Evolutionary conservation across 2,113 vertebrate genomes (phyloP), one percentile per base, ranked within the genome.

Genomic region (Festucalex cinctus): DNA sequence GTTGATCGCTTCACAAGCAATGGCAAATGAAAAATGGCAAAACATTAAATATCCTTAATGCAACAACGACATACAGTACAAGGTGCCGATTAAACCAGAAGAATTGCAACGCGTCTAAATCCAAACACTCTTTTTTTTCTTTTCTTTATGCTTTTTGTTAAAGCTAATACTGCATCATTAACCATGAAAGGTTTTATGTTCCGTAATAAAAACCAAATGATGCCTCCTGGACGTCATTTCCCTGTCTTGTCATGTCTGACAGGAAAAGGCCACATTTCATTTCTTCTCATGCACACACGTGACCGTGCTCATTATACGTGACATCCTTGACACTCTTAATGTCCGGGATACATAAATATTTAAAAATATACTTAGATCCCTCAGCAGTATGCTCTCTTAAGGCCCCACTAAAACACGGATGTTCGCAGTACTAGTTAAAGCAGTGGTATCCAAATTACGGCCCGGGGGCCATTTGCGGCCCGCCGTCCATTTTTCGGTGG

Each of bases 121-220:
- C 7, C 2, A 57, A 57, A 8, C 54, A 32, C 6, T 32, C 8
- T 32, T 57, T 57, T 7, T 16, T 19, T 20, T 75, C 8, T 53
- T 12, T 76, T 61, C 22, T 28, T 69, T 79, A 49, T 32, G 43
- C 54, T 71, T 67, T 79, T 70, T 70, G 79, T 76, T 77, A 56
- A 65, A 70, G 75, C 61, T 61, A 79, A 84, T 82, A 79, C 74
- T 60, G 65, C 32, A 73, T 80, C 39, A 22, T 80, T 82, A 76
- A 71, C 61, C 72, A 77, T 82, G 81, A 73, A 76, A 84, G 68
- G 74, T 73, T 76, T 88, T 76, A 89, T 83, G 78, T 65, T 71
- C 43, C 12, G 60, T 70, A 75, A 22, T 84, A 84, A 87, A n/a
- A 75, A 84, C 74, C 43, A 67, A 63, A 59, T 44, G 49, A 81